Percentiles rank a stretch among this genome's conserved stretches.
Conservation (phyloP, 2,113 vertebrate species). For the Orthonyx spaldingii region DNA sequence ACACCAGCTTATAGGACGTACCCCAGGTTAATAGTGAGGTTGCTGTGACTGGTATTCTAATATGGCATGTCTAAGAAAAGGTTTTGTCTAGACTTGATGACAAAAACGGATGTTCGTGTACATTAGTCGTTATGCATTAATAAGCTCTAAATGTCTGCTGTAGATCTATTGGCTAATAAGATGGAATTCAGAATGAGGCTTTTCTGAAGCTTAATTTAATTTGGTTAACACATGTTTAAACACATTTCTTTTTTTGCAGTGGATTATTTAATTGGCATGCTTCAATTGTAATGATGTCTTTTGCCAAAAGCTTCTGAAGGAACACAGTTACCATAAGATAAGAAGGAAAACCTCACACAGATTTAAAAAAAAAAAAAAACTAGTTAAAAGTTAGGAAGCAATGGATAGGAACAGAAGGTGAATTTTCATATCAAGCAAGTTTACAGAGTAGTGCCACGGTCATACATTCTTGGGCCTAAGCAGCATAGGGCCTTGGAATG, state of each 20-base stretch:
- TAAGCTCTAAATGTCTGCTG: neutral
- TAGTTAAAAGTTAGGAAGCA: neutral
- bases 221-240: neutral
- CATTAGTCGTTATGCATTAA: fast-evolving
- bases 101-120: neutral
- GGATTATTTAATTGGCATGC: neutral
- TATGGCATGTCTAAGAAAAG: neutral
- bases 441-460: neutral
- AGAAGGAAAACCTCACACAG: neutral
- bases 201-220: neutral
- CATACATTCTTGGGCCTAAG: neutral
- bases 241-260: neutral
- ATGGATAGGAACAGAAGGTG: neutral
- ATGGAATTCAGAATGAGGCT: neutral
- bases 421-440: neutral
- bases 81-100: neutral
- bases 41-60: neutral
- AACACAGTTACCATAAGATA: neutral
- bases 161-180: neutral
- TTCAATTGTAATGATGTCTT: neutral
- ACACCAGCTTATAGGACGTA: neutral
- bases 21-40: neutral
- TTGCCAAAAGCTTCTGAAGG: neutral
- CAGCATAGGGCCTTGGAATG: fast-evolving
- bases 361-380: neutral